Percentiles rank a stretch among this genome's conserved stretches.
These are phyloP conservation scores for Oreamnos americanus DNA, from an alignment of 2,113 vertebrate genomes.

Conservation along the genomic window DNA sequence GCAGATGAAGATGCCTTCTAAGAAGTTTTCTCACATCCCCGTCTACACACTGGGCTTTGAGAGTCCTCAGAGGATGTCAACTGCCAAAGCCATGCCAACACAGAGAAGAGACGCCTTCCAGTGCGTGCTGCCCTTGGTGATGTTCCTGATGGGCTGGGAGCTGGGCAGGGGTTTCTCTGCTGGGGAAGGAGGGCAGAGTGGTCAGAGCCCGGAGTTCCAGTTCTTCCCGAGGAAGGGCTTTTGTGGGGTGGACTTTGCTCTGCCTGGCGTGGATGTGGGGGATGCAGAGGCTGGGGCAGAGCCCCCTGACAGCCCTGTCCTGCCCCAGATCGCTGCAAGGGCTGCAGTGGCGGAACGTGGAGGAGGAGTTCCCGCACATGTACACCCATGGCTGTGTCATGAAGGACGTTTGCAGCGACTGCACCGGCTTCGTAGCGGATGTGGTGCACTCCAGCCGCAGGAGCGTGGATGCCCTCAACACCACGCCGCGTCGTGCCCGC, in stretches of 20 bases:
- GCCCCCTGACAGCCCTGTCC: neutral
- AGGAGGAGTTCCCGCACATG: constrained; percentile 95
- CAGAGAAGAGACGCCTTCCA: constrained; percentile 89
- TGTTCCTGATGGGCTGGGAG: neutral
- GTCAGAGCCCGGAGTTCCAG: neutral
- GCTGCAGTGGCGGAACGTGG: constrained; percentile 86
- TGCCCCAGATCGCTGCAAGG: constrained; percentile 86
- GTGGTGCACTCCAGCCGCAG: constrained; percentile 93
- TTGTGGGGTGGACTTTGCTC: neutral
- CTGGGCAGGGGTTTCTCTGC: neutral
- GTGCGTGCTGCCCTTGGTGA: constrained; percentile 81
- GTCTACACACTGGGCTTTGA: constrained; percentile 95
- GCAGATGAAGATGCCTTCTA: constrained; percentile 97
- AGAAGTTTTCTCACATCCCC: constrained; percentile 95
- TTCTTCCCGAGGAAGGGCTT: neutral
- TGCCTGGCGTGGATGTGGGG: neutral
- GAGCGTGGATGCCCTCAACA: constrained; percentile 92
- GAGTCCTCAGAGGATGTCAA: constrained; percentile 71
- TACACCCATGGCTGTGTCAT: constrained; percentile 91
- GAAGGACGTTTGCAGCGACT: constrained; percentile 91
- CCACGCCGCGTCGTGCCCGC: constrained; percentile 79
- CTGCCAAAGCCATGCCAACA: constrained; percentile 73
- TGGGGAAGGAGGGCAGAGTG: neutral
- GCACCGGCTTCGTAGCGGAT: constrained; percentile 90
- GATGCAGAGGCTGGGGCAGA: rapidly evolving